phyloP scores from a whole-genome alignment of 2,888 invertebrate species.

The Esperia sulphurella region DNA sequence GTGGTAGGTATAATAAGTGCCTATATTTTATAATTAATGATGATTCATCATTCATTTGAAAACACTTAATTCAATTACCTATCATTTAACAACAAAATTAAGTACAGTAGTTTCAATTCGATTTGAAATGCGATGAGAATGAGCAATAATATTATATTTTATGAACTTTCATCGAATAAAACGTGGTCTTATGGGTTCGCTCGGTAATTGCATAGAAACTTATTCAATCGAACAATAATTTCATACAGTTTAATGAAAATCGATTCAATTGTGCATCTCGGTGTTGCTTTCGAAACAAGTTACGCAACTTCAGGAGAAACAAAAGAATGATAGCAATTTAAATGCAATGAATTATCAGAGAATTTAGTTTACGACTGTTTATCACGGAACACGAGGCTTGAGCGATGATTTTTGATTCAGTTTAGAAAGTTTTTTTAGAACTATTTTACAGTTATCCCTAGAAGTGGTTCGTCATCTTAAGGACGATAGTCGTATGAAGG shows the following conservation, averaged over 20 bases:
- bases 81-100: neutral
- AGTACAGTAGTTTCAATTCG: neutral
- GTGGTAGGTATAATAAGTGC: no score
- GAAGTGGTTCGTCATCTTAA: no score
- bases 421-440: neutral
- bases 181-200: slow-evolving; percentile 30
- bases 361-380: neutral
- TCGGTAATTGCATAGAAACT: slow-evolving; percentile 35
- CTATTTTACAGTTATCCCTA: no score
- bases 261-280: slow-evolving; percentile 33
- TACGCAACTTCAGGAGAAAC: slow-evolving; percentile 27
- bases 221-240: slow-evolving; percentile 35
- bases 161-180: slow-evolving; percentile 22
- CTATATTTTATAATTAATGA: no score
- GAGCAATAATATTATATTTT: slow-evolving; percentile 19
- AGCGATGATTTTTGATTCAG: neutral
- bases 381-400: neutral
- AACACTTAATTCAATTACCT: neutral
- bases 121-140: slow-evolving; percentile 21
- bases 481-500: no score
- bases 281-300: slow-evolving; percentile 30
- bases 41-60: neutral
- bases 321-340: slow-evolving; percentile 21
- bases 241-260: slow-evolving; percentile 31
- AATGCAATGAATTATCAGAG: slow-evolving; percentile 1